Conservation (phyloP, 1,140 invertebrate species). For the Episyrphus balteatus region DNA sequence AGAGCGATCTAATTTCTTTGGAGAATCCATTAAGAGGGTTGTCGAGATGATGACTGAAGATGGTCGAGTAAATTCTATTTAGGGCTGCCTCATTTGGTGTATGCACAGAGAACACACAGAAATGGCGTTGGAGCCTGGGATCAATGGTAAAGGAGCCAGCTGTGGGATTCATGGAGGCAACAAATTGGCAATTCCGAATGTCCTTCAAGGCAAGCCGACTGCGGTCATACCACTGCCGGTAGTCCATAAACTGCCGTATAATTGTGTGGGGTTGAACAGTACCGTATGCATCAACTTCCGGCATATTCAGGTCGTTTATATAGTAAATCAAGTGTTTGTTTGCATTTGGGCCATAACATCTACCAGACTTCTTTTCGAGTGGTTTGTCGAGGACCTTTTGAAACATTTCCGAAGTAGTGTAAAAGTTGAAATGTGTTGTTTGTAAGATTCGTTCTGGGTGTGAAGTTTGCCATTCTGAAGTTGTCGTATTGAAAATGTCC, state of each 20-base stretch:
- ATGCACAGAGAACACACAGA: conserved; percentile 81
- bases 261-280: conserved; percentile 93
- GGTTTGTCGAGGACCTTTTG: conserved; percentile 86
- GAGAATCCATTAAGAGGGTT: conserved; percentile 58
- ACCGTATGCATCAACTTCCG: conserved; percentile 88
- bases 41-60: conserved; percentile 64
- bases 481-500: conserved; percentile 55
- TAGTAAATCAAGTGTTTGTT: conserved; percentile 88
- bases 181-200: conserved; percentile 87
- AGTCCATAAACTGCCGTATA: conserved; percentile 88
- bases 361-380: conserved; percentile 88
- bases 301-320: conserved; percentile 96
- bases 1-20: conserved; percentile 46
- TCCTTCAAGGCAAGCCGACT: conserved; percentile 79
- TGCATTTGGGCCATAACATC: conserved; percentile 77
- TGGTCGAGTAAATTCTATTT: conserved; percentile 74
- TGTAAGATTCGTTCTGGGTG: conserved; percentile 44
- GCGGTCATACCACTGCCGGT: conserved; percentile 83
- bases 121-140: conserved; percentile 82
- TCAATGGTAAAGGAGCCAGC: conserved; percentile 92
- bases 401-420: conserved; percentile 87
- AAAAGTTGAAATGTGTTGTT: conserved; percentile 91
- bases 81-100: conserved; percentile 71
- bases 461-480: conserved; percentile 47
- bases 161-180: conserved; percentile 93